phyloP scores from a whole-genome alignment of 2,888 invertebrate genomes.

The Aspidapion aeneum region DNA sequence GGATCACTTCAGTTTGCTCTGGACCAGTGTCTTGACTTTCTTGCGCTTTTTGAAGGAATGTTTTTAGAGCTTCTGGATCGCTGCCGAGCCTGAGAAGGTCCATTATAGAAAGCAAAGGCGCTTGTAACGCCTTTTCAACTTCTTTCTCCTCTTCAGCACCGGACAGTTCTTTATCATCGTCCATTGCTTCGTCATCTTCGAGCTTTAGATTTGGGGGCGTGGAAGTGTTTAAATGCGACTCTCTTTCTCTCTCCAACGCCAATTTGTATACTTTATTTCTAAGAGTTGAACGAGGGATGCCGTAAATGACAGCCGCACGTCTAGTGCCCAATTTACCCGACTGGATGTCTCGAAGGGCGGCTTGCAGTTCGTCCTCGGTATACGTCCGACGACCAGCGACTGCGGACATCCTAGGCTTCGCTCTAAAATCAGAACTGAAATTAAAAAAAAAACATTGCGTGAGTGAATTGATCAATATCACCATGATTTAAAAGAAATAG shows the following conservation, averaged over 20 bases:
- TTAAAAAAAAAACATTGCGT: too few species aligned
- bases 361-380: conserved; percentile 93
- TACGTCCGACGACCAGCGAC: conserved; percentile 74
- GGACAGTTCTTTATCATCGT: conserved; percentile 57
- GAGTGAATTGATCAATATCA: conserved; percentile 11
- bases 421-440: conserved; percentile 57
- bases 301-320: conserved; percentile 92
- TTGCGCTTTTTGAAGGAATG: conserved; percentile 51
- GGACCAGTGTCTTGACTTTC: conserved; percentile 43
- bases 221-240: conserved; percentile 54
- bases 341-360: conserved; percentile 92
- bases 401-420: conserved; percentile 64
- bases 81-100: conserved; percentile 57
- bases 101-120: conserved; percentile 56
- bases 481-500: too few species aligned
- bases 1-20: conserved; percentile 38
- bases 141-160: conserved; percentile 59
- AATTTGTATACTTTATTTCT: conserved; percentile 93
- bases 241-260: conserved; percentile 66
- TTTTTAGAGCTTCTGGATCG: conserved; percentile 52
- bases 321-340: conserved; percentile 90
- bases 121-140: conserved; percentile 56
- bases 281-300: conserved; percentile 93
- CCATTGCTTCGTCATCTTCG: conserved; percentile 54
- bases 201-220: conserved; percentile 38